A percentile compares a stretch with the other conserved stretches of the same genome.
Evolutionary conservation across 2,797 vertebrate genomes (phyloP).

Genomic region (Sphaeramia orbicularis): DNA sequence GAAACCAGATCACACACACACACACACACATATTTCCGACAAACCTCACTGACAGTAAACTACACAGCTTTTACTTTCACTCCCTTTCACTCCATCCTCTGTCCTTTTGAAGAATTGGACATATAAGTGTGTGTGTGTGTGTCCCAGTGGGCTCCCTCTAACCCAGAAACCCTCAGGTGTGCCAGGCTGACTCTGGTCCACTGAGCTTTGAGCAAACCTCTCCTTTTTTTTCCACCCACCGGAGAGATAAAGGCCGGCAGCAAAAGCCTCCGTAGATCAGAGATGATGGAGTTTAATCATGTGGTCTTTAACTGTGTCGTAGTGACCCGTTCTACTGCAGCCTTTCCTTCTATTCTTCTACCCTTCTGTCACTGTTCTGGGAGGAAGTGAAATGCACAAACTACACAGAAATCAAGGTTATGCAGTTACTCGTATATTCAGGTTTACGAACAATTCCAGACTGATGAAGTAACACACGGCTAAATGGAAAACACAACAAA

Average conservation of each 20-base stretch:
- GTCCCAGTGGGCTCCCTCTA: conserved; percentile 42
- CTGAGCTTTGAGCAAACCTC: conserved; percentile 53
- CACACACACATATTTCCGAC: not conserved
- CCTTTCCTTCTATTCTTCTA: conserved; percentile 11
- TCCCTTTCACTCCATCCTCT: not conserved
- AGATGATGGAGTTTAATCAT: conserved; percentile 43
- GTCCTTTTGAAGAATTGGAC: conserved; percentile 18
- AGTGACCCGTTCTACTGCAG: not conserved
- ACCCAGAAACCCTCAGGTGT: conserved; percentile 35
- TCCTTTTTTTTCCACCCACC: not conserved
- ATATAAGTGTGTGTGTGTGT: conserved; percentile 7
- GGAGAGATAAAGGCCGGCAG: conserved; percentile 18
- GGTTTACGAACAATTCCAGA: no score
- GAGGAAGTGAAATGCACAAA: conserved; percentile 8
- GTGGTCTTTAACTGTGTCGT: conserved; percentile 34
- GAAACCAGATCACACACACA: not conserved
- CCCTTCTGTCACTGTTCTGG: conserved; percentile 1
- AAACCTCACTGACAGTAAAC: conserved; percentile 1
- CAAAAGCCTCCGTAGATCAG: conserved; percentile 30
- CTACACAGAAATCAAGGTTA: not conserved
- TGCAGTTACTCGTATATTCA: not conserved
- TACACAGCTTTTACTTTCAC: conserved; percentile 15
- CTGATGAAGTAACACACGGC: no score
- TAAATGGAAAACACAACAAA: no score
- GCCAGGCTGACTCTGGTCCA: conserved; percentile 38